Conservation (phyloP, 2,113 vertebrate species). For the Labeo rohita region DNA sequence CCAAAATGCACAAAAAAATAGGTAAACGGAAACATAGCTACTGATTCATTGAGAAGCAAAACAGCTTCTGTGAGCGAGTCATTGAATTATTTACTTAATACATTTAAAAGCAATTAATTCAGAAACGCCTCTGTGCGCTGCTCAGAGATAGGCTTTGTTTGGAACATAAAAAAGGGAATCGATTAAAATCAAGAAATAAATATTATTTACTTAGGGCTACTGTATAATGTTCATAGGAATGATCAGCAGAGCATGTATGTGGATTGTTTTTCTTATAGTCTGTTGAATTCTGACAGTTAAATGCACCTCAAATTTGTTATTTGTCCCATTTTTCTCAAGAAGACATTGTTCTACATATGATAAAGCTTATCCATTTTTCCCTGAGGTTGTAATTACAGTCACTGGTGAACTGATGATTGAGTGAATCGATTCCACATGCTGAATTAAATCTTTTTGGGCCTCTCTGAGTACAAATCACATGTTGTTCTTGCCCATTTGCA, state of each 20-base stretch:
- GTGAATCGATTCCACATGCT: slow-evolving; percentile 70
- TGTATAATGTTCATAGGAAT: no score
- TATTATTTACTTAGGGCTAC: no score
- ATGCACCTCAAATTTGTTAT: neutral
- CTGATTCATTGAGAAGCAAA: no score
- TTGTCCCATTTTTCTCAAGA: neutral
- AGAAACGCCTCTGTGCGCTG: neutral
- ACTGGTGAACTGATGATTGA: slow-evolving; percentile 59
- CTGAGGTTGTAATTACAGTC: slow-evolving; percentile 63
- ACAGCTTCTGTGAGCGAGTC: neutral
- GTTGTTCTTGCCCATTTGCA: slow-evolving; percentile 39
- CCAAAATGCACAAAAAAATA: no score
- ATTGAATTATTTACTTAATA: neutral
- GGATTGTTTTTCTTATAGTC: neutral
- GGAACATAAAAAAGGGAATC: neutral
- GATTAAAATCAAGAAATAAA: no score
- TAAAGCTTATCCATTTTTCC: slow-evolving; percentile 55
- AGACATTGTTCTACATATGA: slow-evolving; percentile 56
- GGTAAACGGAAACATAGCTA: no score
- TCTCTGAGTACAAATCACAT: slow-evolving; percentile 51
- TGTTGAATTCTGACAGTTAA: neutral
- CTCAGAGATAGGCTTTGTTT: neutral
- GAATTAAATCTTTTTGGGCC: slow-evolving; percentile 59
- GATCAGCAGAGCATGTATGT: no score
- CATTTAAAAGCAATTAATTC: neutral